Conservation (phyloP, 2,888 invertebrate species). For the Yponomeuta plumbellus region DNA sequence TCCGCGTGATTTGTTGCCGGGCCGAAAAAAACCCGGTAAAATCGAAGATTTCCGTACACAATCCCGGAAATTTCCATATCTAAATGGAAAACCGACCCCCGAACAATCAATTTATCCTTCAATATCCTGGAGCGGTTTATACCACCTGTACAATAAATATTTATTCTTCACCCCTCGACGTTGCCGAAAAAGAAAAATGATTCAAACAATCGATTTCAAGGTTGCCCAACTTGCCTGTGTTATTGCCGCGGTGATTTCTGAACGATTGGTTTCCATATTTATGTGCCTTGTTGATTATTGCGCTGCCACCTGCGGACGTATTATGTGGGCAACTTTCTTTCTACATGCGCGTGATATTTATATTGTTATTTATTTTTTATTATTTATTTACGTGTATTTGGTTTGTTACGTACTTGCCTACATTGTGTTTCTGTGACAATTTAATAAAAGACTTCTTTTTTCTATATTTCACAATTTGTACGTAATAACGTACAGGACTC, state of each 20-base stretch:
- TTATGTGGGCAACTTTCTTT: background rate
- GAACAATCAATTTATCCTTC: slow-evolving; percentile 76
- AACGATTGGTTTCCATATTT: background rate
- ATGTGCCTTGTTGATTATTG: background rate
- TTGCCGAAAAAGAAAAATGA: slow-evolving; percentile 39
- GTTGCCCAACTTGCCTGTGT: background rate
- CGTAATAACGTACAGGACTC: no score
- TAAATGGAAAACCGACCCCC: slow-evolving; percentile 77
- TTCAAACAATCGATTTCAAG: slow-evolving; percentile 14
- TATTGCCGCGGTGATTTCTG: slow-evolving; percentile 6
- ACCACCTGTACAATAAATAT: slow-evolving; percentile 76
- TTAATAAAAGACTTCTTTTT: no score
- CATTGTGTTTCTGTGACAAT: no score
- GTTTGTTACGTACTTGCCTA: no score
- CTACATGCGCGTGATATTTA: background rate
- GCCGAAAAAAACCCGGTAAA: slow-evolving; percentile 49
- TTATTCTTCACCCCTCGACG: slow-evolving; percentile 67
- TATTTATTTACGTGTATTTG: no score
- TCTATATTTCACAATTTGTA: no score
- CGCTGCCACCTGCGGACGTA: background rate
- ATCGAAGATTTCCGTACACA: slow-evolving; percentile 73
- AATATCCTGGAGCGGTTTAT: slow-evolving; percentile 75
- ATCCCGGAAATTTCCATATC: slow-evolving; percentile 76
- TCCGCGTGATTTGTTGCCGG: slow-evolving; percentile 59
- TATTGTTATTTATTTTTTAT: no score